These are phyloP conservation scores for Thunnus thynnus DNA, from an alignment of 2,113 vertebrate genomes.

Conservation along the genomic window DNA sequence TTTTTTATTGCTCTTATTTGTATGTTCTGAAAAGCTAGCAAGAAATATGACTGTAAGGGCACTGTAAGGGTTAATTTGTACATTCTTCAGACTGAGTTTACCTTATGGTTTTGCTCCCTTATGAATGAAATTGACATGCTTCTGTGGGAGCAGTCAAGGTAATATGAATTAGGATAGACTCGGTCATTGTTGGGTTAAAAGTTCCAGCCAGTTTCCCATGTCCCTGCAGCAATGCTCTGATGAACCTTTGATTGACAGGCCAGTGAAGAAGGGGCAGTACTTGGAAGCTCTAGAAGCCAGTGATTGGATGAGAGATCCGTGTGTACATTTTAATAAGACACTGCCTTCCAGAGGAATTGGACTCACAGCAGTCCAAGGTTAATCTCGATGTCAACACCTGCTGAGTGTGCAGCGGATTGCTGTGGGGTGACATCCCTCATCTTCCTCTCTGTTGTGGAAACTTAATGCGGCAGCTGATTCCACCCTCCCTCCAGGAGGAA, in stretches of 20 bases:
- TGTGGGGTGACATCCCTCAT: conserved; percentile 69
- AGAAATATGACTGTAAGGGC: not conserved
- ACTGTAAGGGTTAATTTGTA: not conserved
- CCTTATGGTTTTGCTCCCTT: not conserved
- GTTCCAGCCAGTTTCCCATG: conserved; percentile 45
- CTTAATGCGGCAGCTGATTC: conserved; percentile 69
- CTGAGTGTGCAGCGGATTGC: conserved; percentile 69
- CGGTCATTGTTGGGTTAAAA: conserved; percentile 42
- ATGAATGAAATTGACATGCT: conserved; percentile 18
- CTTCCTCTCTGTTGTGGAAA: conserved; percentile 51
- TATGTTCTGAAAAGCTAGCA: no score
- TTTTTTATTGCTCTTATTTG: no score
- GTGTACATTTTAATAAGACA: conserved; percentile 73
- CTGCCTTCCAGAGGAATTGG: conserved; percentile 62
- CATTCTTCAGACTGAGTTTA: conserved; percentile 7
- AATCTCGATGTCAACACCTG: conserved; percentile 80
- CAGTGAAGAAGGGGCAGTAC: conserved; percentile 58
- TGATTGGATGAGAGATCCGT: conserved; percentile 56
- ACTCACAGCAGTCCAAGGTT: conserved; percentile 71
- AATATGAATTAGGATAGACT: conserved; percentile 23
- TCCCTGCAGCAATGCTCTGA: conserved; percentile 53
- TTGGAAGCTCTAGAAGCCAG: conserved; percentile 48
- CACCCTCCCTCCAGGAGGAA: conserved; percentile 50
- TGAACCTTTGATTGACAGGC: conserved; percentile 65
- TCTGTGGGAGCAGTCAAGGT: conserved; percentile 10